Conservation (phyloP, 2,797 vertebrate genomes). For the Pitangus sulphuratus region DNA sequence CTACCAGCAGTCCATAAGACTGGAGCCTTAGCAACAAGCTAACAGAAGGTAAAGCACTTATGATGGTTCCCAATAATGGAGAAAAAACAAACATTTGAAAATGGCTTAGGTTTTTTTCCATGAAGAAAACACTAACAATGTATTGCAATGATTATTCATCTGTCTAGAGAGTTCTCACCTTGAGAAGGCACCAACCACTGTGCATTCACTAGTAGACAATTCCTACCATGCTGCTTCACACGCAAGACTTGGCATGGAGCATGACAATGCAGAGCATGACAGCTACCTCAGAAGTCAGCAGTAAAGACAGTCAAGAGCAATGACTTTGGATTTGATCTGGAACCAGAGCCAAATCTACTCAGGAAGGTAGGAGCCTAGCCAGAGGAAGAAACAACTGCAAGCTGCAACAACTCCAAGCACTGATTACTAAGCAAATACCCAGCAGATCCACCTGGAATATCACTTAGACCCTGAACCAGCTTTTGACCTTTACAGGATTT, state of each 20-base stretch:
- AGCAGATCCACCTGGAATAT: not conserved
- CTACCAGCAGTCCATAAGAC: not conserved
- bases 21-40: not conserved
- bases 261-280: rapidly evolving
- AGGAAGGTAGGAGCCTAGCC: not conserved
- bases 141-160: not conserved
- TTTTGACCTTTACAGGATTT: not conserved
- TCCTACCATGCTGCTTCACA: not conserved
- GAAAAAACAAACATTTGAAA: not conserved
- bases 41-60: not conserved
- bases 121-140: not conserved
- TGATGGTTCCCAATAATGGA: not conserved
- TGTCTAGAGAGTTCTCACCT: not conserved
- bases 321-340: rapidly evolving
- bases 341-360: not conserved
- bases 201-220: not conserved
- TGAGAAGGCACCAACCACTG: not conserved
- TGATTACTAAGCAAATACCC: not conserved
- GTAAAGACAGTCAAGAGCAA: not conserved
- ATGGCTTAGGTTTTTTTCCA: not conserved
- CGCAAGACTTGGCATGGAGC: rapidly evolving
- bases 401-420: not conserved
- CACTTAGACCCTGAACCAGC: not conserved
- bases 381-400: not conserved
- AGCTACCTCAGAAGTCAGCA: not conserved